Base-by-base conservation (phyloP, 2,888 invertebrate species). In the Parascotia fuliginaria region DNA sequence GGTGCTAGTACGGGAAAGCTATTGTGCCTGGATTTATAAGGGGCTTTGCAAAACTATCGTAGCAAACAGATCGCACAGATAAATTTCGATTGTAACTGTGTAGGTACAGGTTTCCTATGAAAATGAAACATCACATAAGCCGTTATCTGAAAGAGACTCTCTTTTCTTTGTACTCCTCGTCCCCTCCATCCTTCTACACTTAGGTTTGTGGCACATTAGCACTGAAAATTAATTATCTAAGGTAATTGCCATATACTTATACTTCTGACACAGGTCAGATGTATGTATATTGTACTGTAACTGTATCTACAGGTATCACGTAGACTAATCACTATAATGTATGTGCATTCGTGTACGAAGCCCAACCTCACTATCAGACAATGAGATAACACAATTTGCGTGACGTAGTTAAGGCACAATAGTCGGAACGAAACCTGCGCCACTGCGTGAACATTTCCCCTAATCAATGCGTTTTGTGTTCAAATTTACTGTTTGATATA, bases 321-420 rank as follows among this genome's bases (percentile, higher is more conserved):
- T n/a, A n/a, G n/a, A n/a, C n/a, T n/a, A n/a, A n/a, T n/a, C n/a
- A n/a, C n/a, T n/a, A n/a, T n/a, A 3, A 19, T 19, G 5, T 5
- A 19, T 19, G 5, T 19, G 19, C 5, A 2, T 24, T 3, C 7
- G 24, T 24, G 24, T 24, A 24, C 7, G 7, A 24, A 24, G 7
- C 3, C 7, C 7, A 24, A 24, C 24, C 7, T 7, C 24, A 24
- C 7, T 24, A 13, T 7, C n/a, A n/a, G n/a, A n/a, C n/a, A n/a
- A n/a, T 13, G 13, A 34, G 47, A 55, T 50, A 65, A 69, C 60
- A 68, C 67, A 72, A 68, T 72, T 66, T 73, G 59, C 54, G 61
- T 65, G 69, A 56, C 69, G 69, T 63, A 66, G 39, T 40, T 42
- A 40, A 44, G 60, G 51, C 55, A 52, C 48, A 40, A 13, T 12